Conservation (phyloP, 1,140 invertebrate genomes). For the Hetaerina americana region DNA sequence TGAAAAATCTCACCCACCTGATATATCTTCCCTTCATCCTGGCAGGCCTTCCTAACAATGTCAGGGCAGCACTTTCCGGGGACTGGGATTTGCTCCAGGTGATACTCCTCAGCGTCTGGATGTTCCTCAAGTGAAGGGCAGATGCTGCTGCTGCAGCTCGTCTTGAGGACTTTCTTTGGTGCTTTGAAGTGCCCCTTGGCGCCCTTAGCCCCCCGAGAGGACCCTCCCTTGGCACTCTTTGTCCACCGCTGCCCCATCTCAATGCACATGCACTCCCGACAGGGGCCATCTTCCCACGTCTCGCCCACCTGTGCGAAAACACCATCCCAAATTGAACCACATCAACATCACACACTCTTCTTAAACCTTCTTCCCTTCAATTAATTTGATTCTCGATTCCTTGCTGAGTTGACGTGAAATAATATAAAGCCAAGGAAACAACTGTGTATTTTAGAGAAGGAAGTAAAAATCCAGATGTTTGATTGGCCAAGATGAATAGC, state of each 20-base stretch:
- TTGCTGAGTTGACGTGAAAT: too few relatives aligned
- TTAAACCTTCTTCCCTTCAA: too few relatives aligned
- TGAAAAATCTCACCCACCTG: constrained; percentile 25
- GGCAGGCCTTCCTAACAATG: constrained; percentile 42
- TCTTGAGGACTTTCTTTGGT: constrained; percentile 10
- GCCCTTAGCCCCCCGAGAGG: background rate
- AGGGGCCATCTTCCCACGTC: constrained; percentile 54
- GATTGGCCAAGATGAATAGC: too few relatives aligned
- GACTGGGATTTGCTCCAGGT: constrained; percentile 33
- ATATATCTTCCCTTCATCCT: constrained; percentile 36
- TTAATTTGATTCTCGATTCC: too few relatives aligned
- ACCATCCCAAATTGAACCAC: too few relatives aligned
- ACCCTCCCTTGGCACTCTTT: background rate
- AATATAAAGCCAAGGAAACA: too few relatives aligned
- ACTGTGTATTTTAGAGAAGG: too few relatives aligned
- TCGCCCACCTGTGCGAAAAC: constrained; percentile 29
- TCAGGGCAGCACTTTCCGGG: constrained; percentile 46
- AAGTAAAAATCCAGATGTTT: too few relatives aligned
- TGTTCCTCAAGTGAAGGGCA: constrained; percentile 28
- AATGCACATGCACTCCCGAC: constrained; percentile 44
- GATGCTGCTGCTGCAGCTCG: constrained; percentile 28
- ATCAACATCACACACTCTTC: too few relatives aligned
- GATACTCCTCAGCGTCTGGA: constrained; percentile 34
- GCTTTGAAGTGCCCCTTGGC: background rate
- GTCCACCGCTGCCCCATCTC: constrained; percentile 17